phyloP scores from a whole-genome alignment of 2,888 invertebrate species.

The Pardosa pseudoannulata region DNA sequence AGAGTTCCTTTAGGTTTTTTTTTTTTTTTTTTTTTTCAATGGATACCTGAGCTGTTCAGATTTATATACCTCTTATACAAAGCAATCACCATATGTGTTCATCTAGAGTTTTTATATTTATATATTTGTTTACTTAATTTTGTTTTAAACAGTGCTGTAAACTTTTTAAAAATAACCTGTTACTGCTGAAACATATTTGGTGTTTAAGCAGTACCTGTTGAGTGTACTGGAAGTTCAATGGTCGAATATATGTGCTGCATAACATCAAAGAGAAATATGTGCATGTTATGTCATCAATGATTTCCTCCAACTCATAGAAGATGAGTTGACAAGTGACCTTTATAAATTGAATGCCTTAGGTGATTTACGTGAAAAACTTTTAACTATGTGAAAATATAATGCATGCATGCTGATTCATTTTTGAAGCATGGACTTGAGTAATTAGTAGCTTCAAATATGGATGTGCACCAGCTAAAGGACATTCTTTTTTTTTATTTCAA shows the following conservation, averaged over 20 bases:
- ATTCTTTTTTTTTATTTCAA: conserved; percentile 27
- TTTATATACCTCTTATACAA: conserved; percentile 15
- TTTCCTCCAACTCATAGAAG: conserved; percentile 8
- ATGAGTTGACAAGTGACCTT: conserved; percentile 47
- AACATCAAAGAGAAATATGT: not conserved
- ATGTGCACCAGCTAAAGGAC: conserved; percentile 62
- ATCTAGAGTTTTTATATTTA: conserved; percentile 1
- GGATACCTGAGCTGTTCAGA: not conserved
- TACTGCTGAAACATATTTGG: not conserved
- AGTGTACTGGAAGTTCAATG: not conserved
- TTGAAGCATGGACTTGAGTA: not conserved
- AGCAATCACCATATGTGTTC: conserved; percentile 29
- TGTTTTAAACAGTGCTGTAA: not conserved
- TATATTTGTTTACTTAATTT: conserved; percentile 28
- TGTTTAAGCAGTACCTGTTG: conserved; percentile 49
- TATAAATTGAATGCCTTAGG: conserved; percentile 32
- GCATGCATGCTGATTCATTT: not conserved
- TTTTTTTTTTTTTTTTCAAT: not conserved
- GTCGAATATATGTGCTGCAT: not conserved
- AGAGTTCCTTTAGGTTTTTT: not conserved
- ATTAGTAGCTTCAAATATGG: conserved; percentile 18
- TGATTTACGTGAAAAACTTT: too few relatives aligned
- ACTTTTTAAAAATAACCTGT: not conserved
- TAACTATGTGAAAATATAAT: not conserved
- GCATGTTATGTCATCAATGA: conserved; percentile 13